phyloP scores from a whole-genome alignment of 2,113 vertebrate genomes.

The Euleptes europaea region DNA sequence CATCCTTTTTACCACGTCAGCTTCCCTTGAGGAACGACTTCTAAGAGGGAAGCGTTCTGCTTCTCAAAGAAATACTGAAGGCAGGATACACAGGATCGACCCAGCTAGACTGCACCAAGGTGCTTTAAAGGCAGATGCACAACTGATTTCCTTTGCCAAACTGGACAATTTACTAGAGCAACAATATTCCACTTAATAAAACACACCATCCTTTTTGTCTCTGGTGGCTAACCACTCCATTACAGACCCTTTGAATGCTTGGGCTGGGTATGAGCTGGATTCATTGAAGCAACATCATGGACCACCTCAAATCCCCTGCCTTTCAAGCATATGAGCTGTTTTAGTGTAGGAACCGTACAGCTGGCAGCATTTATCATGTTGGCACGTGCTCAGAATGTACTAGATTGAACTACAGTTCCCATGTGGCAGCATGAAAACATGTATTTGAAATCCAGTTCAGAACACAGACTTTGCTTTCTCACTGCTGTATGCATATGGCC shows the following conservation, averaged over 20 bases:
- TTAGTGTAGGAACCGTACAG: too few species aligned
- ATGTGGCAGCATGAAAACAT: too few species aligned
- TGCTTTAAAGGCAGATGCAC: conserved; percentile 40
- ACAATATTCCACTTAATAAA: conserved; percentile 17
- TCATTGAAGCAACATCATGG: too few species aligned
- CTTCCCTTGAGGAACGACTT: conserved; percentile 56
- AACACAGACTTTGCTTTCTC: too few species aligned
- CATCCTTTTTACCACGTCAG: conserved; percentile 57
- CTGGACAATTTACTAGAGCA: conserved; percentile 9
- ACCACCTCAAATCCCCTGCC: too few species aligned
- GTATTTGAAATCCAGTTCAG: too few species aligned
- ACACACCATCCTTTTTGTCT: not conserved
- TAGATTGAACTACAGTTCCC: too few species aligned
- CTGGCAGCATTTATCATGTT: too few species aligned
- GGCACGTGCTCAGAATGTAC: too few species aligned
- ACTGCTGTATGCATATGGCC: too few species aligned
- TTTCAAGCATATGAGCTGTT: too few species aligned
- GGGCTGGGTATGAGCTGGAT: too few species aligned
- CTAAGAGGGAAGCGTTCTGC: conserved; percentile 60
- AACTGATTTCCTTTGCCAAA: conserved; percentile 12
- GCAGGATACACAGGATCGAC: conserved; percentile 11
- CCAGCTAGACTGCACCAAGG: conserved; percentile 45
- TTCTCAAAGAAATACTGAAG: conserved; percentile 43
- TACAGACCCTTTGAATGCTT: not conserved
- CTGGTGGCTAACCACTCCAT: conserved; percentile 45